Base-by-base conservation (phyloP, 53 echinoderm and acorn worm genomes). In the Actinopyga echinites region DNA sequence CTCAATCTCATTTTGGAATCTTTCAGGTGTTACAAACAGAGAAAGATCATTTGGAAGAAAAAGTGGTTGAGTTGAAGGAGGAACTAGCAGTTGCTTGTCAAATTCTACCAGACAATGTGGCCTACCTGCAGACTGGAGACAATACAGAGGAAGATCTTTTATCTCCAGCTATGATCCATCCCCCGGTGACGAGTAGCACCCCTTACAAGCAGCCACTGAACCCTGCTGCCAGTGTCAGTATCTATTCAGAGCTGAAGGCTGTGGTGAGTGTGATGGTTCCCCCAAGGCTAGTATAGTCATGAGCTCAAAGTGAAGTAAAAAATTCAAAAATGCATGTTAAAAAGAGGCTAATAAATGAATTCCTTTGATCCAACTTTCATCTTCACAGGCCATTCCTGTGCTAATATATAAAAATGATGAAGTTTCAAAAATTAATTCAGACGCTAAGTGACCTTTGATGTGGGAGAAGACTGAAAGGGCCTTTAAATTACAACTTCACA, bases 11-110 rank as follows among this genome's bases (percentile, higher is more conserved):
- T 49, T 6, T 49, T 49, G 49, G 17, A 49, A 49, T 49, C 7
- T 49, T 49, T 2, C 82, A 93, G 93, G 89, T 69, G 28, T 35
- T 93, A 33, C 88, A 93, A 83, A 55, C 88, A 10, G 93, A 93
- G 65, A 93, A 91, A 30, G 57, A 78, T 23, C 83, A 91, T 42
- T 56, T 93, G 62, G 93, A 93, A 43, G 84, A 61, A 25, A 91
- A 86, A 68, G 83, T 93, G 21, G 44, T 58, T 13, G 93, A 93
- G 80, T 43, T 88, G 61, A 86, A 80, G 64, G 91, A 93, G 32
- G 93, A 93, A 52, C 63, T 93, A 29, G 85, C 83, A 37, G 67
- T 79, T 13, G 80, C 80, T 13, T 62, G 80, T 40, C 80, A 80
- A 45, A 25, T 61, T 6, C 37, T 80, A 28, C 80, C 80, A 5